Evolutionary conservation across 2,888 invertebrate species (phyloP), one percentile per base, ranked within the genome.

Genomic region (Campoplex nolae): DNA sequence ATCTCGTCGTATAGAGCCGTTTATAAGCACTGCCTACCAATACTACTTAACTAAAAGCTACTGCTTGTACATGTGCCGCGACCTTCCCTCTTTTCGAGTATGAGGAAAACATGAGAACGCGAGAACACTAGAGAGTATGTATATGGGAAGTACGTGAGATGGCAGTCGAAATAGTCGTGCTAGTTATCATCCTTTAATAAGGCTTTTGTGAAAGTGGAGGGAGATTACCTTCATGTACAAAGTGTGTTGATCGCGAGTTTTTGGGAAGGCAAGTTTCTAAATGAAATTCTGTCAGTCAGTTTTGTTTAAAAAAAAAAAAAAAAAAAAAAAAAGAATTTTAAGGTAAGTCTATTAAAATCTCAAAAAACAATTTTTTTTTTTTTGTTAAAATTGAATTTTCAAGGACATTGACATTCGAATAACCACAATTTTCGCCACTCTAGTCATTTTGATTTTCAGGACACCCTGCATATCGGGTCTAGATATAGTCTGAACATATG

Each of bases 1-100:
- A 84, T 84, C 84, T 79, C 79, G 18, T 56, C 48, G 58, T 79
- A 51, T 62, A 32, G 78, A 51, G 38, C 28, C 56, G 28, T 16
- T 51, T 38, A 23, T 54, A 54, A 38, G 32, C 38, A 68, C 42
- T 68, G 48, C 51, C 51, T 65, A 42, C 75, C 75, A 62, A 42
- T 28, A 58, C 23, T 56, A 4, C 23, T 32, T 28, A 9, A 23
- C 42, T 75, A 62, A 62, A 62, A 62, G 62, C 62, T 62, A 62
- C 62, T 62, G 16, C 62, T 62, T 32, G 62, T 62, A 62, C 62
- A 62, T 62, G 62, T 32, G 62, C 32, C 7, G 32, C 13, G 32
- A 16, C 13, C 58, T 32, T 6, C 32, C 16, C 32, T 32, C 32
- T 28, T 45, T 45, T 23, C 28, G n/a, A 23, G 23, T 45, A 28